Percentiles rank a stretch among this genome's conserved stretches.
Evolutionary conservation across 2,888 invertebrate species (phyloP).

Genomic region (Gasteruption jaculator): DNA sequence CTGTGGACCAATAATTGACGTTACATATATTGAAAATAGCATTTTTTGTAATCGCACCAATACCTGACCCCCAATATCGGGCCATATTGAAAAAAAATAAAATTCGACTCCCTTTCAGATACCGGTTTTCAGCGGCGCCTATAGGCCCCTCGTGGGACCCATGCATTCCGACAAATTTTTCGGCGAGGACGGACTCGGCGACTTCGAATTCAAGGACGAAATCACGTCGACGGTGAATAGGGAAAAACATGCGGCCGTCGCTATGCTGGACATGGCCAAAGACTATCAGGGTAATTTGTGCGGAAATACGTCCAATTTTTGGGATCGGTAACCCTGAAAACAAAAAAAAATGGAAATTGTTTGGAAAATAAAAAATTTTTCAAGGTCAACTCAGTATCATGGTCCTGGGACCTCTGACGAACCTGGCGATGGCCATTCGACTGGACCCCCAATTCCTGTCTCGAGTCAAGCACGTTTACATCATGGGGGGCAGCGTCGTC

Average conservation of each 20-base stretch:
- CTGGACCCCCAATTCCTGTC: slow-evolving; percentile 43
- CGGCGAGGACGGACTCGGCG: slow-evolving; percentile 56
- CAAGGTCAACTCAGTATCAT: slow-evolving; percentile 46
- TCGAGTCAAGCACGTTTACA: slow-evolving; percentile 38
- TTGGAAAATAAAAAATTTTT: slow-evolving; percentile 14
- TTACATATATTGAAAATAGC: too few species aligned
- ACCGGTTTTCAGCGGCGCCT: slow-evolving; percentile 52
- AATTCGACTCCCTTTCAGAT: too few species aligned
- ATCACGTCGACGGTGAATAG: slow-evolving; percentile 39
- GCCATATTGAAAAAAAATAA: too few species aligned
- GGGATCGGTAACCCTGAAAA: not conserved
- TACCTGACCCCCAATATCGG: too few species aligned
- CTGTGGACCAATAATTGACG: too few species aligned
- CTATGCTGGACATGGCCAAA: slow-evolving; percentile 47
- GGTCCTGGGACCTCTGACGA: slow-evolving; percentile 56
- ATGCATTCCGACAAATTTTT: slow-evolving; percentile 34
- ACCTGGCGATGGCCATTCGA: slow-evolving; percentile 54
- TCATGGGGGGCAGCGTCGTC: slow-evolving; percentile 45
- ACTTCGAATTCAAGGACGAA: slow-evolving; percentile 46
- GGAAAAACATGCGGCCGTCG: slow-evolving; percentile 48
- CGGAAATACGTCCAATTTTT: slow-evolving; percentile 2
- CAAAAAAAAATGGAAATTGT: not conserved
- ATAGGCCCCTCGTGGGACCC: slow-evolving; percentile 38
- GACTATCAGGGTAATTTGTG: slow-evolving; percentile 35
- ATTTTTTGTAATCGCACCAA: too few species aligned